A percentile compares a stretch with the other conserved stretches of the same genome.
Evolutionary conservation across 23 tunicate species (phyloP).

Genomic region (Trididemnum clinides): DNA sequence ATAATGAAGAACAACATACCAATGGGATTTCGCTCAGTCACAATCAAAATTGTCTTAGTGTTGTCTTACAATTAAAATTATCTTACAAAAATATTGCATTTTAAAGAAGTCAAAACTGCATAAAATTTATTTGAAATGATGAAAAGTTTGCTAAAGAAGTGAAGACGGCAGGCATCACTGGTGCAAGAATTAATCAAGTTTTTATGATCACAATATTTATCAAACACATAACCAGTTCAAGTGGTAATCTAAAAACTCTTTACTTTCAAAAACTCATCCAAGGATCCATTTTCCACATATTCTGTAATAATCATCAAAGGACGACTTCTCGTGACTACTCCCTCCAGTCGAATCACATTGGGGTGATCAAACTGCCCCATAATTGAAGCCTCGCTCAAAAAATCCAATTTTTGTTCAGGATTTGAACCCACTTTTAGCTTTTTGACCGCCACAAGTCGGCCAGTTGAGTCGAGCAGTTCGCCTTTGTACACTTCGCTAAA

Average conservation of each 20-base stretch:
- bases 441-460: conserved; percentile 79
- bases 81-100: too few species aligned
- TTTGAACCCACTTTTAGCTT: conserved; percentile 78
- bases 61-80: too few species aligned
- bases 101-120: too few species aligned
- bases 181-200: background rate
- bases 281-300: conserved; percentile 95
- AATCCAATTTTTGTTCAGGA: conserved; percentile 85
- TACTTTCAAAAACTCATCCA: conserved; percentile 85
- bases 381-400: conserved; percentile 89
- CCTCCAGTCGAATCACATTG: conserved; percentile 91
- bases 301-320: conserved; percentile 97
- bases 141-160: too few species aligned
- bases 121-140: too few species aligned
- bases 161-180: background rate
- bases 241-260: too few species aligned
- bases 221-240: too few species aligned
- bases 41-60: too few species aligned
- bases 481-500: conserved; percentile 93
- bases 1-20: too few species aligned
- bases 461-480: conserved; percentile 27
- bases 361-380: conserved; percentile 98
- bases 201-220: too few species aligned
- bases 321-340: conserved; percentile 89
- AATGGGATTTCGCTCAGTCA: too few species aligned